Base-by-base conservation (phyloP, 2,797 vertebrate genomes). In the Mareca penelope region DNA sequence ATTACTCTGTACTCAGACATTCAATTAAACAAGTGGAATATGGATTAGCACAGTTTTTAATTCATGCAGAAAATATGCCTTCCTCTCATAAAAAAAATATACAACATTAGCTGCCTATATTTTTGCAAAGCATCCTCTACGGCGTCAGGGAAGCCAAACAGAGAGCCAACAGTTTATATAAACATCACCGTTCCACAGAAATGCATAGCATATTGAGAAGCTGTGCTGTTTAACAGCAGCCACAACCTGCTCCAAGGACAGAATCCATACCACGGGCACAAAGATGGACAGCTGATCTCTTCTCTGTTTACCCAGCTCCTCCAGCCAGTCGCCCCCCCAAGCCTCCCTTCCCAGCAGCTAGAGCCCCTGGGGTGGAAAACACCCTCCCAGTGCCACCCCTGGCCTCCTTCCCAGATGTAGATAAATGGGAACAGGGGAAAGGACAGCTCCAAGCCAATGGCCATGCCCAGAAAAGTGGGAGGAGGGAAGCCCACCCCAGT, bases 241-340 rank as follows among this genome's bases (percentile, higher is more conserved):
- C 60, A 79, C 67, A 77, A 33, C 26, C 57, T 71, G 35, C 6
- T 35, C 28, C 44, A 3, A 1, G 5, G 29, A 80, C 19, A 69
- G 33, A 80, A 73, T 16, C n/a, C 1, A 0, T 8, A 60, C 57
- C 13, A 37, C 23, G 0, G 1, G 7, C 1, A 9, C 40, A 0
- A 1, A 39, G 4, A 72, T 23, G 1, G 1, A 26, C 44, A 92
- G 31, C 26, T 75, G 22, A 65, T 71, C 55, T n/a, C 75, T 91
- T n/a, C 33, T 7, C 5, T 2, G 9, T 12, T 71, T 56, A 76
- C 48, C 15, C 61, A 53, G 60, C 17, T 69, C 8, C 52, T 23
- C 6, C 64, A 50, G 15, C 22, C 33, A 3, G 15, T 39, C 35
- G 18, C 1, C 1, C 15, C 15, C 10, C 37, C 60, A 35, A 65